phyloP scores from a whole-genome alignment of 1,140 invertebrate species.

The Harpegnathos saltator region DNA sequence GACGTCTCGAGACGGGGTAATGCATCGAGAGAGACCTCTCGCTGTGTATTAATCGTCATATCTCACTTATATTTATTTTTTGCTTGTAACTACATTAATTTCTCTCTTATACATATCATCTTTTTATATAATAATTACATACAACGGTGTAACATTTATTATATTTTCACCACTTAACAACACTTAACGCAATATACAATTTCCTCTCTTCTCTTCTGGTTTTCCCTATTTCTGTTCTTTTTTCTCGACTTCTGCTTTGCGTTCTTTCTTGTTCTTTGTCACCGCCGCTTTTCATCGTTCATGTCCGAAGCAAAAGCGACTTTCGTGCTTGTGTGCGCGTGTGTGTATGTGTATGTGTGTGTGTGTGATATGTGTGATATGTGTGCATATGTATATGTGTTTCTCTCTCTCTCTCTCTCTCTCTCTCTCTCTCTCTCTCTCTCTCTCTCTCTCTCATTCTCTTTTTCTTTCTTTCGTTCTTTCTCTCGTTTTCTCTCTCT shows the following conservation, averaged over 20 bases:
- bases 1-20: no score
- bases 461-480: no score
- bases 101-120: constrained; percentile 74
- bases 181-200: constrained; percentile 82
- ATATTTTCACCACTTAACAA: constrained; percentile 84
- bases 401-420: no score
- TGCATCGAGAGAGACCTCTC: neutral
- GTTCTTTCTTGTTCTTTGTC: neutral
- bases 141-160: constrained; percentile 85
- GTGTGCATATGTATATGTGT: no score
- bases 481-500: no score
- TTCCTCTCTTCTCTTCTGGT: constrained; percentile 37
- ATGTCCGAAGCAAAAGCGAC: constrained; percentile 48
- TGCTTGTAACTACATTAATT: constrained; percentile 77
- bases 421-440: no score
- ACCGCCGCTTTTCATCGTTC: neutral
- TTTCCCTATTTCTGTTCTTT: no score
- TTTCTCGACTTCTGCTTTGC: no score
- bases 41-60: constrained; percentile 61
- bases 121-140: constrained; percentile 82
- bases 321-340: neutral
- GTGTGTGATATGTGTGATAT: no score
- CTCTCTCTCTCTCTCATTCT: no score
- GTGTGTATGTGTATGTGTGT: no score
- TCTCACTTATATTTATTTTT: constrained; percentile 71